A percentile compares a stretch with the other conserved stretches of the same genome.
Evolutionary conservation across 2,797 vertebrate species (phyloP).

Genomic region (Clarias fuscus): DNA sequence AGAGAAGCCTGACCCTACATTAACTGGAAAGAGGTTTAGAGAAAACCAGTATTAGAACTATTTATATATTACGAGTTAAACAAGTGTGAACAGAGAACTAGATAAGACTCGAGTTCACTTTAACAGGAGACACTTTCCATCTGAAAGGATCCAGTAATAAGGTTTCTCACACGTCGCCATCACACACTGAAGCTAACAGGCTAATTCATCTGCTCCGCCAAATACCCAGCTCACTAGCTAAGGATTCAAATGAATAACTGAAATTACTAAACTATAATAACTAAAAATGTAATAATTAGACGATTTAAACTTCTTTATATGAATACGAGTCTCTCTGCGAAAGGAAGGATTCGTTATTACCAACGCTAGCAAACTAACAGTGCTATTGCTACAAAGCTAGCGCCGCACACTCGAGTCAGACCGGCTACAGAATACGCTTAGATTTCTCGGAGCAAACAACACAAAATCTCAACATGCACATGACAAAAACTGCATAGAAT

Average conservation of each 20-base stretch:
- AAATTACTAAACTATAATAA: too few relatives aligned
- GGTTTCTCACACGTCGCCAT: not conserved
- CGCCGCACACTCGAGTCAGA: not conserved
- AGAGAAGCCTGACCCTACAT: not conserved
- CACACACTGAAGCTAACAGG: slow-evolving; percentile 2
- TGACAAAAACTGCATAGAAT: not conserved
- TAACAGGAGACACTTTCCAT: not conserved
- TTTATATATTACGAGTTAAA: not conserved
- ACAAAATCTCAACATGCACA: not conserved
- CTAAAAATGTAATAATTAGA: not conserved
- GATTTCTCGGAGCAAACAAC: not conserved
- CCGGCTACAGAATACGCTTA: not conserved
- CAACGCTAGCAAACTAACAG: not conserved
- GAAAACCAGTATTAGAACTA: too few relatives aligned
- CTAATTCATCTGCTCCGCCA: not conserved
- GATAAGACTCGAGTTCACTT: not conserved
- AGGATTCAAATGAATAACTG: too few relatives aligned
- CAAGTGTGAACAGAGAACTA: too few relatives aligned
- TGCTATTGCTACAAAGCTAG: slow-evolving; percentile 16
- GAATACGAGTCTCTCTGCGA: not conserved
- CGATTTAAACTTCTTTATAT: not conserved
- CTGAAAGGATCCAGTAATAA: not conserved
- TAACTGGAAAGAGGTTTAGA: not conserved
- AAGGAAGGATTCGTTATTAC: not conserved
- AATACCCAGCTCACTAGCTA: not conserved